Base-by-base conservation (phyloP, 2,888 invertebrate species). In the Ernsta delagoae region DNA sequence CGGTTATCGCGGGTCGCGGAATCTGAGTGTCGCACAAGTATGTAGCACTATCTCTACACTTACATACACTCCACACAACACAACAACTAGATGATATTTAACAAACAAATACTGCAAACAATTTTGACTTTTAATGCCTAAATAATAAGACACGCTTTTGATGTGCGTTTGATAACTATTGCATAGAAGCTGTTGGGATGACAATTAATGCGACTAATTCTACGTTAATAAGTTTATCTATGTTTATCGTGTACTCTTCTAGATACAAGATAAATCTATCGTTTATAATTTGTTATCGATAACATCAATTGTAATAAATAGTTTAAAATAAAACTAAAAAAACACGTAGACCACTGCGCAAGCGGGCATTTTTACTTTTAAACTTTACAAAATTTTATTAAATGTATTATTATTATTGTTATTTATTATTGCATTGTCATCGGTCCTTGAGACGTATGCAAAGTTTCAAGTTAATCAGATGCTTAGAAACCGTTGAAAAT, bases 1-100 rank as follows among this genome's bases (percentile, higher is more conserved):
- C 71, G 67, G 72, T 71, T 70, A 72, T 67, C 71, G 53, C 64
- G 66, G 71, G 72, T 71, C 70, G 68, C 65, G 67, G 63, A 62
- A 62, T 43, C 65, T 43, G 65, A 59, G 65, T 60, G 64, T 16
- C 62, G 11, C 53, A 41, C 61, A 41, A 50, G 50, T 11, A 61
- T 36, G 61, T 60, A 48, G 57, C 57, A 36, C 61, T 60, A 60
- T 60, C 60, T 36, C 57, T 45, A 24, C 48, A 48, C 31, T 60
- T 39, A 48, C 60, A 48, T 8, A n/a, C 31, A n/a, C 60, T 31
- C 31, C 36, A 36, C 48, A 50, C 5, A 61, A 34, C 16, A 50
- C 62, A 12, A 5, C 12, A 62, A 39, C n/a, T 39, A 39, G n/a
- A 24, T 9, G 4, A 53, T 59, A 59, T 39, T 7, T 12, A 12